Conservation (phyloP, 2,888 invertebrate genomes). For the Aleiodes testaceus region DNA sequence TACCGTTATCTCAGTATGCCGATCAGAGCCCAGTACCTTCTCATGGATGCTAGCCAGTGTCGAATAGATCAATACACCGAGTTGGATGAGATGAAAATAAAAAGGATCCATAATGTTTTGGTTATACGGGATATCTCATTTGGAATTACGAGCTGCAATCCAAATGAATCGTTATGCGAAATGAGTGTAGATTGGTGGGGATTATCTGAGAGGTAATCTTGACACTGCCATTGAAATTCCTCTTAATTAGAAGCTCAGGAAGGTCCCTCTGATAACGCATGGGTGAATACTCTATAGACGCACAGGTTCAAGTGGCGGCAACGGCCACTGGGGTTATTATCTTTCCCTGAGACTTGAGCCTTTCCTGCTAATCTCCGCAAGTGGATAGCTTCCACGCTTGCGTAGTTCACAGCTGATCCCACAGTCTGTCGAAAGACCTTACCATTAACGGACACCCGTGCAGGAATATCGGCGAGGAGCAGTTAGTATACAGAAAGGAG, state of each 20-base stretch:
- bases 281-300: slow-evolving; percentile 6
- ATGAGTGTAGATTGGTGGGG: slow-evolving; percentile 4
- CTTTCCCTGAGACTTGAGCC: slow-evolving; percentile 43
- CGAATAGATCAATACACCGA: slow-evolving; percentile 8
- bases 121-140: neutral
- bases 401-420: slow-evolving; percentile 51
- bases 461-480: slow-evolving; percentile 41
- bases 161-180: neutral
- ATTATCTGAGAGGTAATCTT: slow-evolving; percentile 4
- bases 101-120: neutral
- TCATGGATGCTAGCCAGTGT: slow-evolving; percentile 6
- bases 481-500: slow-evolving; percentile 34
- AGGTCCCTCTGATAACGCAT: slow-evolving; percentile 50
- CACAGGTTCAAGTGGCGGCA: slow-evolving; percentile 16
- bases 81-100: neutral
- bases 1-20: slow-evolving; percentile 50
- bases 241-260: slow-evolving; percentile 51
- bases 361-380: slow-evolving; percentile 50
- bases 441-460: slow-evolving; percentile 55
- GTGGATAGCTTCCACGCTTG: slow-evolving; percentile 40
- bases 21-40: slow-evolving; percentile 41
- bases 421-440: slow-evolving; percentile 57
- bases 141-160: slow-evolving; percentile 1
- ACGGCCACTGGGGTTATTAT: slow-evolving; percentile 43
- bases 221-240: slow-evolving; percentile 52